Evolutionary conservation across 2,888 invertebrate genomes (phyloP).

Genomic region (Lepidochitona cinerea): DNA sequence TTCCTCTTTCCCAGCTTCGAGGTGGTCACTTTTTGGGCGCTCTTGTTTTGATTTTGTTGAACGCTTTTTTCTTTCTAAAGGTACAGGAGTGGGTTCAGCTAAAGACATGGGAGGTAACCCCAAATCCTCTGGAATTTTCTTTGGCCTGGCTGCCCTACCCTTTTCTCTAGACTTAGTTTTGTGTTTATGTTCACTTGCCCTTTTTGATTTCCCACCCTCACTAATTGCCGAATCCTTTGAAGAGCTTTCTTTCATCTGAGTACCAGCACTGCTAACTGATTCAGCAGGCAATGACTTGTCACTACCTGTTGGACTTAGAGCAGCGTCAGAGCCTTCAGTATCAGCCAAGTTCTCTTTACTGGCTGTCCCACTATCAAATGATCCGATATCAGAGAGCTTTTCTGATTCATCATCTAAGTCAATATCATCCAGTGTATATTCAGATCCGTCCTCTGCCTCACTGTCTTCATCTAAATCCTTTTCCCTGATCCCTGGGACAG

Average conservation of each 20-base stretch:
- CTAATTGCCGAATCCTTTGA: not conserved
- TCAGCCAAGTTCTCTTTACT: not conserved
- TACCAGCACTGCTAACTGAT: not conserved
- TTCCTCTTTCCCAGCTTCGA: not conserved
- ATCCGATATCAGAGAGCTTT: not conserved
- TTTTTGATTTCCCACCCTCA: not conserved
- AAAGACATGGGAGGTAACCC: not conserved
- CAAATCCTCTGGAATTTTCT: not conserved
- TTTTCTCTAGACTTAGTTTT: not conserved
- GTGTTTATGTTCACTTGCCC: not conserved
- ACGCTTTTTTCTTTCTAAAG: not conserved
- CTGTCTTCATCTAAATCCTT: not conserved
- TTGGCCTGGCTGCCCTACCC: not conserved
- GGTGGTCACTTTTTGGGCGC: not conserved
- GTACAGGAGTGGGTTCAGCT: not conserved
- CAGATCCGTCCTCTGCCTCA: not conserved
- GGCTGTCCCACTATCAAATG: not conserved
- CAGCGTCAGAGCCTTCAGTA: not conserved
- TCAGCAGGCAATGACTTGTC: not conserved
- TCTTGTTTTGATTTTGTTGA: not conserved
- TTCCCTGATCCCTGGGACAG: no score
- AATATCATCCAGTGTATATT: slow-evolving; percentile 3
- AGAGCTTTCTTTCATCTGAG: not conserved
- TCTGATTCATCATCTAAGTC: not conserved
- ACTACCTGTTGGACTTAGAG: not conserved